These are phyloP conservation scores for Diadema setosum DNA, from an alignment of 35 echinoderm and acorn worm species.

Conservation along the genomic window DNA sequence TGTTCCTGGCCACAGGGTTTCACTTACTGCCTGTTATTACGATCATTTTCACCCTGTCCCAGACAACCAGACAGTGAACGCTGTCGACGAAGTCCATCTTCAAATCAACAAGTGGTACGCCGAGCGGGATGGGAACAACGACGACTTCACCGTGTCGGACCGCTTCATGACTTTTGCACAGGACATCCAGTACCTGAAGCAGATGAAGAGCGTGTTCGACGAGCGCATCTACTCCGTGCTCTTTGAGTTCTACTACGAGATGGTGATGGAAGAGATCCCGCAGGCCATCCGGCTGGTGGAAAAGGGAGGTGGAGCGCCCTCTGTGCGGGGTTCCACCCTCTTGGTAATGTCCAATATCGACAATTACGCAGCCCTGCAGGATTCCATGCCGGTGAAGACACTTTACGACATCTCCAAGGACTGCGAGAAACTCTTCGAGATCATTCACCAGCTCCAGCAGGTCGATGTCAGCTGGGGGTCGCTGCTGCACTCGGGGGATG, in stretches of 20 bases:
- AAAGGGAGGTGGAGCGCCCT: not conserved
- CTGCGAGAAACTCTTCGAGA: slow-evolving; percentile 45
- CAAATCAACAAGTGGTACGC: not conserved
- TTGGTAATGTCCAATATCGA: not conserved
- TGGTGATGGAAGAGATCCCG: slow-evolving; percentile 37
- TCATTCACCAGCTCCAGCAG: slow-evolving; percentile 48
- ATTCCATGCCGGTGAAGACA: not conserved
- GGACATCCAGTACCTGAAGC: slow-evolving; percentile 39
- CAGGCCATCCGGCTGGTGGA: not conserved
- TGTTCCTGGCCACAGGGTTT: no score
- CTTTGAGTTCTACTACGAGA: slow-evolving; percentile 81
- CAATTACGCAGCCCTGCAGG: not conserved
- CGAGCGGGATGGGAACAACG: not conserved
- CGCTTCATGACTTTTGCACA: slow-evolving; percentile 6
- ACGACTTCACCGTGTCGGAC: not conserved
- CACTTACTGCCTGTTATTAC: not conserved
- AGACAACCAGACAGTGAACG: not conserved
- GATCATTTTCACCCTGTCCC: no score
- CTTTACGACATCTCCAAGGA: slow-evolving; percentile 26
- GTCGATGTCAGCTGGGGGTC: slow-evolving; percentile 40
- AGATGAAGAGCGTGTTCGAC: slow-evolving; percentile 48
- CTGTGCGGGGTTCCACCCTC: not conserved
- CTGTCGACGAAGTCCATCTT: not conserved
- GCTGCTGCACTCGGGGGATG: slow-evolving; percentile 47
- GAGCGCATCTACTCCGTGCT: slow-evolving; percentile 66